phyloP scores from a whole-genome alignment of 2,797 vertebrate genomes.

The Pipistrellus pipistrellus region DNA sequence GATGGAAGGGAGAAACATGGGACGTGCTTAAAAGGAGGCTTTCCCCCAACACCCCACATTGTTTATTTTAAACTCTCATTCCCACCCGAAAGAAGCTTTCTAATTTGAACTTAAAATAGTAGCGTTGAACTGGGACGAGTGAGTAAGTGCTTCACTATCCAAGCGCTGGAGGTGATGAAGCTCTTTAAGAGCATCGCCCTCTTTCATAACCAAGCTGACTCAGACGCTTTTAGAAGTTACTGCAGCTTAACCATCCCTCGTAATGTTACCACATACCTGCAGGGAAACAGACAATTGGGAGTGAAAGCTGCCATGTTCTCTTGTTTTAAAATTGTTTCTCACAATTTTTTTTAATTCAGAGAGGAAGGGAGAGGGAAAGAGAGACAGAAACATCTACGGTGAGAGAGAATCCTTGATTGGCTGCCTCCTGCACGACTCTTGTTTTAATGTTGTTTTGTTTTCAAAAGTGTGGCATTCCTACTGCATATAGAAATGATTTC shows the following conservation, averaged over 20 bases:
- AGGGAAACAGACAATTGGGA: not conserved
- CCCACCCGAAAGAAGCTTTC: constrained; percentile 76
- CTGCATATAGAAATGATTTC: not conserved
- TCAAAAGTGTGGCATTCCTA: constrained; percentile 1
- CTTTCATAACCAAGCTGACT: constrained; percentile 71
- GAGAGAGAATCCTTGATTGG: no score
- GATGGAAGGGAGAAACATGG: not conserved
- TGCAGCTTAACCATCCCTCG: constrained; percentile 45
- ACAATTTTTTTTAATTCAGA: no score
- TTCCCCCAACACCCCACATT: constrained; percentile 25
- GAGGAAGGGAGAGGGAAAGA: no score
- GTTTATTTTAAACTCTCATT: constrained; percentile 72
- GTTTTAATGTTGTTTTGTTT: not conserved
- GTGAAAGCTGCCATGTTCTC: not conserved
- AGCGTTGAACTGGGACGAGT: constrained; percentile 71
- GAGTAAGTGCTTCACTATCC: constrained; percentile 77
- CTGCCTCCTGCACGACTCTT: no score
- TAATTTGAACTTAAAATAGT: constrained; percentile 86
- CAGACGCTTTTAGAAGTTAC: constrained; percentile 63
- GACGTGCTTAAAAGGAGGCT: not conserved
- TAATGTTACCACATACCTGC: constrained; percentile 41
- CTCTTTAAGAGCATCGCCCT: constrained; percentile 57
- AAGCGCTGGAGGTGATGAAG: constrained; percentile 37
- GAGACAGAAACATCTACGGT: no score
- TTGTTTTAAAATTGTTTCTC: constrained; percentile 39